Base-by-base conservation (phyloP, 2,797 vertebrate species). In the Sibirionetta formosa region DNA sequence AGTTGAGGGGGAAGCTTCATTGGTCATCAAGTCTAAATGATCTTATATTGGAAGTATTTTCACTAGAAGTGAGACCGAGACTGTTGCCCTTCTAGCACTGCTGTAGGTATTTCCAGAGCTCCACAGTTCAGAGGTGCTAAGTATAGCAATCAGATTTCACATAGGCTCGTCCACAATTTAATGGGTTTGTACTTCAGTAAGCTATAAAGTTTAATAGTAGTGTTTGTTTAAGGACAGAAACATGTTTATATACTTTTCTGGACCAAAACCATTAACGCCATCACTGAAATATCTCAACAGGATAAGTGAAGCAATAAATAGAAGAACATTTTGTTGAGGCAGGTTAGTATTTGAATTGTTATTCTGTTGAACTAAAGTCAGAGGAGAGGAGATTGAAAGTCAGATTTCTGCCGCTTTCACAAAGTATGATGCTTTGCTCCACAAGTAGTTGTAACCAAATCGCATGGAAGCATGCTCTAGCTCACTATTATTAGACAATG, bases 61-160 rank as follows among this genome's bases (percentile, higher is more conserved):
- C 33, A 33, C 26, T 70, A 60, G 35, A 86, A 72, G 5, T 13
- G 35, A 79, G 44, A 40, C 20, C 35, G 61, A 61, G 22, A 22
- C 17, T 56, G 4, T 15, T 83, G 29, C 26, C 78, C 38, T 58
- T 65, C 51, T 38, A 73, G 15, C 48, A 9, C 26, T 93, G 86
- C 79, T 89, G 86, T 93, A 94, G 91, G 71, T 87, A 69, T 93
- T 95, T 89, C 50, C 50, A 89, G 46, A 91, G 3, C 53, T 82
- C 35, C 42, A 42, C 3, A 44, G 29, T 72, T 94, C 79, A 75
- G 82, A 94, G 64, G 88, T 92, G 93, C 68, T 80, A 96, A 96
- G 75, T 70, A 50, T 0, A 91, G 60, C 68, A 82, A 44, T 93
- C 79, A 87, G 64, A 82, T 89, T 87, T 93, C 82, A 66, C 50